Evolutionary conservation across 2,797 vertebrate genomes (phyloP).

Genomic region (Lithobates pipiens): DNA sequence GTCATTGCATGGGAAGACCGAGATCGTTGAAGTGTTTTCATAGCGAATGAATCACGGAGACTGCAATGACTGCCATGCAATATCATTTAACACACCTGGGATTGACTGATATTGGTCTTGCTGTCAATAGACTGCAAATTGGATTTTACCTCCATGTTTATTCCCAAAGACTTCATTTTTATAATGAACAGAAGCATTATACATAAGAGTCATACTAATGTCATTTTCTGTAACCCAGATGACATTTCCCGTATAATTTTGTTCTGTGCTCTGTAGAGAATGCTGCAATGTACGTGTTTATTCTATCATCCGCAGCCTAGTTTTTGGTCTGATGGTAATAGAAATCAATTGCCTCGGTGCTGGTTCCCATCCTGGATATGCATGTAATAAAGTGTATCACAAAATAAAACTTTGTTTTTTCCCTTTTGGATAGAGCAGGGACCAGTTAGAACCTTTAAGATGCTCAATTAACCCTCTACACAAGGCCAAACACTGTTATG

Average conservation of each 20-base stretch:
- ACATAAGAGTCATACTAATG: constrained; percentile 20
- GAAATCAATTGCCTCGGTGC: neutral
- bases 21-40: neutral
- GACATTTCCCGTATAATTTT: constrained; percentile 17
- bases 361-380: too few species aligned
- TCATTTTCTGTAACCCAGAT: constrained; percentile 24
- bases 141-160: too few species aligned
- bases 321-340: neutral
- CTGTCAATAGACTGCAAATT: neutral
- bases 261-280: neutral
- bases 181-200: neutral
- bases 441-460: too few species aligned
- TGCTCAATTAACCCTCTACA: too few species aligned
- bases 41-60: neutral
- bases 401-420: neutral
- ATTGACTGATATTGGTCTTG: neutral
- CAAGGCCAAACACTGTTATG: too few species aligned
- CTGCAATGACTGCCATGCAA: neutral
- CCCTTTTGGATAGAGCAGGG: too few species aligned
- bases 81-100: neutral
- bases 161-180: neutral
- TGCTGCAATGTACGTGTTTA: neutral
- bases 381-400: neutral
- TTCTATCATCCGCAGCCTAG: neutral
- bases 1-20: neutral